Base-by-base conservation (phyloP, 2,113 vertebrate species). In the Serilophus lunatus region DNA sequence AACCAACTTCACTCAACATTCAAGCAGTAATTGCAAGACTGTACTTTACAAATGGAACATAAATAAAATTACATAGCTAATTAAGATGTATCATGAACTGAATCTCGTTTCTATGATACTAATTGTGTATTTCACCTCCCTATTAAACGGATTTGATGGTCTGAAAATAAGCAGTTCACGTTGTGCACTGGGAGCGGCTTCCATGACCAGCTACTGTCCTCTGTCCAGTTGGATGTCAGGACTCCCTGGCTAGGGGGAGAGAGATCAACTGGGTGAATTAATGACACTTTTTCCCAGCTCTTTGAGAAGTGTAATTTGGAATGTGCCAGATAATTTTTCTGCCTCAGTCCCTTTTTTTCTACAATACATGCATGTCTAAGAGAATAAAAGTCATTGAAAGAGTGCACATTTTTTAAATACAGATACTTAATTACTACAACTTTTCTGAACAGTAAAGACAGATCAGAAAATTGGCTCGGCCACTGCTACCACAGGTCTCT, bases 21-120 rank as follows among this genome's bases (percentile, higher is more conserved):
- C 83, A 53, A 82, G 81, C 54, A 83, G 68, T 92, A 97, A 95
- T 96, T 96, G 91, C 64, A 86, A 76, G 94, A 92, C 84, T 66
- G 88, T 91, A 96, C 70, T 95, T 95, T 95, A 97, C 96, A 97
- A 97, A 96, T 93, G 83, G 57, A 94, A 96, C 94, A 97, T 94
- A 96, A 97, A 96, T 97, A 97, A 97, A 93, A 96, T 97, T 95
- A 97, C 96, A 96, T 92, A 93, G 96, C 93, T 97, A 97, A 97
- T 97, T 96, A 97, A 96, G 97, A 95, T 69, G 77, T 87, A 95
- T 95, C 95, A 61, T 93, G 84, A 96, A 92, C 82, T 95, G 93
- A 82, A 87, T 60, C 47, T 95, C 14, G 6, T 87, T 96, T 93
- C 92, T 94, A 7, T 72, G 66, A 68, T 94, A 54, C 89, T 97